Conservation (phyloP, 1,140 invertebrate genomes). For the Phthorimaea operculella region DNA sequence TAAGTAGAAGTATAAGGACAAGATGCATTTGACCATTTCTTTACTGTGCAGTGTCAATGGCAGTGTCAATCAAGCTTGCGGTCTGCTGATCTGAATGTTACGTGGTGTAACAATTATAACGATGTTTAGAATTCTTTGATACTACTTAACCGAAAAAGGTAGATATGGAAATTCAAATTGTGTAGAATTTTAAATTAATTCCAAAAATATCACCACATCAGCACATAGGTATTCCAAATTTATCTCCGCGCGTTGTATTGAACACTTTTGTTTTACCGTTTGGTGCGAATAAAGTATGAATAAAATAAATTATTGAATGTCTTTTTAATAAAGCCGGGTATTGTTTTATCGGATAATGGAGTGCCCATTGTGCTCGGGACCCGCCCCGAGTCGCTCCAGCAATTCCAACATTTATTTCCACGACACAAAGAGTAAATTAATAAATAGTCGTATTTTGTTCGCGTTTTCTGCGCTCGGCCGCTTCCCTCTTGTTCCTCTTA, state of each 20-base stretch:
- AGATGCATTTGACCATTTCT: neutral
- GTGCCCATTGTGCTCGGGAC: constrained; percentile 44
- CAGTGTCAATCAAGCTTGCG: neutral
- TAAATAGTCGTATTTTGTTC: constrained; percentile 66
- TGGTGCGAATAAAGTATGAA: constrained; percentile 55
- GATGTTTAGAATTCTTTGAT: too few species aligned
- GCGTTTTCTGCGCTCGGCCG: constrained; percentile 53
- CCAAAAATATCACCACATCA: too few species aligned
- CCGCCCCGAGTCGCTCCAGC: constrained; percentile 13
- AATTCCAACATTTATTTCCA: constrained; percentile 13
- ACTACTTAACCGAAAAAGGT: too few species aligned
- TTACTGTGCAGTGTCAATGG: neutral
- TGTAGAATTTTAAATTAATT: too few species aligned
- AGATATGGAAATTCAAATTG: too few species aligned
- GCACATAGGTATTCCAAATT: neutral
- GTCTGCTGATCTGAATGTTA: neutral
- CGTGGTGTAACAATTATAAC: too few species aligned
- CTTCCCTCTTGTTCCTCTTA: constrained; percentile 56
- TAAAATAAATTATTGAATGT: constrained; percentile 64
- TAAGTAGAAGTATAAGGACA: neutral
- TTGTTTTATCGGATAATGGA: constrained; percentile 65
- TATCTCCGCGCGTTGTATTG: constrained; percentile 24
- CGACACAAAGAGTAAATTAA: constrained; percentile 56
- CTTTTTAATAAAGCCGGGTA: constrained; percentile 64
- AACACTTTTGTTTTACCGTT: constrained; percentile 47